Base-by-base conservation (phyloP, 2,888 invertebrate species). In the Ormyrus labotus region DNA sequence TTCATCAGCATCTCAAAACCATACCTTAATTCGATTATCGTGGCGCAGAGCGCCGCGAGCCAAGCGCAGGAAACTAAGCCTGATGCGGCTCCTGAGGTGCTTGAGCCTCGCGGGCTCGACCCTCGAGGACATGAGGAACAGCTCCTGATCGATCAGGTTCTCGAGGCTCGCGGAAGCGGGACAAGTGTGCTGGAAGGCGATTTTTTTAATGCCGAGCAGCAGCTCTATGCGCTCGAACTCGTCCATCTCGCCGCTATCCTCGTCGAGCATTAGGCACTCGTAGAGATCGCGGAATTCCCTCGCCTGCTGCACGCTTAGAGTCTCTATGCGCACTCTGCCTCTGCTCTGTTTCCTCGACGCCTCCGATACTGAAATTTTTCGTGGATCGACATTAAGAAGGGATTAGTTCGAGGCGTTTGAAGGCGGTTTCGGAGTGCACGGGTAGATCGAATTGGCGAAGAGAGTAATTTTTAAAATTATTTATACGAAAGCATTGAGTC, bases 201-300 rank as follows among this genome's bases (percentile, higher is more conserved):
- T 92, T 84, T 93, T 92, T 89, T 95, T 95, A 85, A 96, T 92
- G 0, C 6, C 50, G 34, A 74, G 78, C 13, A 82, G 71, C 11
- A 72, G 63, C 65, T 82, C 77, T 13, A 77, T 51, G 0, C 82
- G 77, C 4, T 47, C 51, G n/a, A n/a, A 19, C 51, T 64, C 73
- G 70, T 72, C 63, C 7, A 48, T 5, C 11, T 61, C 61, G 6
- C 19, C 72, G 50, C 53, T 55, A 0, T 79, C 74, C 51, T 80
- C 78, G 9, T 82, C 70, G 7, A 58, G 55, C 34, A 79, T 19
- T 3, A 81, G 67, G 5, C 60, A 92, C 86, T 93, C 93, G 89
- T 96, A 97, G 19, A 96, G 91, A 85, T 95, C 94, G 69, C 94
- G 94, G 73, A 96, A 92, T 87, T 95, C 94, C 78, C 94, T 93